A percentile compares a stretch with the other conserved stretches of the same genome.
Evolutionary conservation across 2,113 vertebrate genomes (phyloP).

Genomic region (Nycticebus coucang): DNA sequence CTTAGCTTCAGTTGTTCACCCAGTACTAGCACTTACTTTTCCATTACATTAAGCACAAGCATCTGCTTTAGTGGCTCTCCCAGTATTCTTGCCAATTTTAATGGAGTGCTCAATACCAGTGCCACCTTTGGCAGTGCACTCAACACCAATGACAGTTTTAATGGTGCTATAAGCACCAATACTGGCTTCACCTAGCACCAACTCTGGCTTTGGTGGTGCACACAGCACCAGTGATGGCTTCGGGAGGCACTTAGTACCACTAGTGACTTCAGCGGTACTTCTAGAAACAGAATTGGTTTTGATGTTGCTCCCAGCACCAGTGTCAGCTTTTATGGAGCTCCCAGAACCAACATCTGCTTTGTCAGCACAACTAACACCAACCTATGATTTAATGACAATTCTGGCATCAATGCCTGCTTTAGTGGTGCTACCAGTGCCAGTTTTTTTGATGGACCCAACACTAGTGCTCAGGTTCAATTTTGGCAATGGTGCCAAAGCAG

Average conservation of each 20-base stretch:
- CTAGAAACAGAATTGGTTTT: constrained; percentile 6
- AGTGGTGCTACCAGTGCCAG: constrained; percentile 44
- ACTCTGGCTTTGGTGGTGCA: constrained; percentile 16
- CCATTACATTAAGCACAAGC: neutral
- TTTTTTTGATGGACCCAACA: neutral
- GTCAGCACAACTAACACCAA: constrained; percentile 64
- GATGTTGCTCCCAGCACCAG: neutral
- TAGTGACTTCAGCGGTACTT: constrained; percentile 21
- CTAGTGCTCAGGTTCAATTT: neutral
- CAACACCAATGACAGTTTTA: constrained; percentile 32
- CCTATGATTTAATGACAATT: constrained; percentile 53
- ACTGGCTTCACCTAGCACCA: constrained; percentile 38
- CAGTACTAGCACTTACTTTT: neutral
- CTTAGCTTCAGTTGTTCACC: neutral
- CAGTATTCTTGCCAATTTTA: constrained; percentile 21
- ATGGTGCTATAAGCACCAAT: constrained; percentile 17
- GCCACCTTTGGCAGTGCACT: constrained; percentile 13
- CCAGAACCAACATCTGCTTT: constrained; percentile 60
- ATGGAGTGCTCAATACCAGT: neutral
- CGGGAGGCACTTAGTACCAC: constrained; percentile 1
- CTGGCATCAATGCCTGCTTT: constrained; percentile 55
- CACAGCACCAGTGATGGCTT: constrained; percentile 17
- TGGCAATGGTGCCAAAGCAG: neutral
- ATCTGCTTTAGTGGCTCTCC: neutral
- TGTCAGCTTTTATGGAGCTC: constrained; percentile 38